phyloP scores from a whole-genome alignment of 2,797 vertebrate species.

The Phataginus tetradactyla region DNA sequence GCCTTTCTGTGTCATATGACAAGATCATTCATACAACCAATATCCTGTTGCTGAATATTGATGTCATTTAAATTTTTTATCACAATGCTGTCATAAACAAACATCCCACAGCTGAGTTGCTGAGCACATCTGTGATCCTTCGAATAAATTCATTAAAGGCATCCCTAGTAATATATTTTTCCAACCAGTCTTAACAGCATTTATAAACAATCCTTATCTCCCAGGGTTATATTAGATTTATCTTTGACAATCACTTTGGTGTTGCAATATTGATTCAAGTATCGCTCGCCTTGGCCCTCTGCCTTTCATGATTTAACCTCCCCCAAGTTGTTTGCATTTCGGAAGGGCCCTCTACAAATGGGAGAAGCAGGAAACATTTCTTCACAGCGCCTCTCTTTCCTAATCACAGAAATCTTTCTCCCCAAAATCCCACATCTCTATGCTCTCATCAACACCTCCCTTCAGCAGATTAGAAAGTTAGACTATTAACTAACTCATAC shows the following conservation, averaged over 20 bases:
- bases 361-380: background rate
- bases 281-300: conserved; percentile 31
- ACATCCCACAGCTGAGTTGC: background rate
- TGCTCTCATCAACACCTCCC: background rate
- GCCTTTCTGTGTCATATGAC: background rate
- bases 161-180: conserved; percentile 15
- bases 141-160: conserved; percentile 37
- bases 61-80: conserved; percentile 26
- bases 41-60: background rate
- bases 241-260: background rate
- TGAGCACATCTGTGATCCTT: background rate
- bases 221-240: background rate
- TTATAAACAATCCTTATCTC: conserved; percentile 30
- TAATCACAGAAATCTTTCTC: background rate
- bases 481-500: background rate
- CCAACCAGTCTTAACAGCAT: conserved; percentile 31
- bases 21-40: background rate
- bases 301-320: conserved; percentile 2
- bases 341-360: background rate
- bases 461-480: conserved; percentile 21
- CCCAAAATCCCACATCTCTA: background rate
- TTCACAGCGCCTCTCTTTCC: conserved; percentile 5
- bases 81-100: background rate
- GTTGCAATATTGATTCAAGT: conserved; percentile 18
- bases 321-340: background rate